phyloP scores from a whole-genome alignment of 2,888 invertebrate genomes.

The Plagiodera versicolora region DNA sequence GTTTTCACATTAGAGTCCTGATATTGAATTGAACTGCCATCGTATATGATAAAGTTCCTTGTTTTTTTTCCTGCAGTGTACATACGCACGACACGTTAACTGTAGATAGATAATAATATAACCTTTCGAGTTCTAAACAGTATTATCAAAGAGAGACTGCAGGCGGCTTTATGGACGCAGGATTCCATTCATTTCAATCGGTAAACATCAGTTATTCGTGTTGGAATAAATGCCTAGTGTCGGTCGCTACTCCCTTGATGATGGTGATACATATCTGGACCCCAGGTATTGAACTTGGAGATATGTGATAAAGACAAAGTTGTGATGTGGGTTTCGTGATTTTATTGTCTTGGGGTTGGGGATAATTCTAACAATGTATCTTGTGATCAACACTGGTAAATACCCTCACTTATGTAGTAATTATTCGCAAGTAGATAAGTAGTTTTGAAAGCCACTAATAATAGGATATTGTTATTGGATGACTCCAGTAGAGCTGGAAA shows the following conservation, averaged over 20 bases:
- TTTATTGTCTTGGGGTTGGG: neutral
- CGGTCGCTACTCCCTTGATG: conserved; percentile 30
- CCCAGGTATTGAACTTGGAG: conserved; percentile 3
- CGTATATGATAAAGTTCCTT: neutral
- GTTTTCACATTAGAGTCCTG: no score
- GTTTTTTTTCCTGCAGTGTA: neutral
- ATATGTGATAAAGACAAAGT: neutral
- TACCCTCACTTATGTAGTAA: no score
- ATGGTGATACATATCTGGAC: conserved; percentile 13
- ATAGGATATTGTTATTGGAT: no score
- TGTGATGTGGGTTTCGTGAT: neutral
- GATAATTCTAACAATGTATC: neutral
- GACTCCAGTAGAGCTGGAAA: no score
- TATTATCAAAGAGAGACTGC: conserved; percentile 12
- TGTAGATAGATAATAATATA: conserved; percentile 5
- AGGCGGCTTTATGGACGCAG: conserved; percentile 9
- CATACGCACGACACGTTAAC: conserved; percentile 2
- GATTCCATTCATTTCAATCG: conserved; percentile 25
- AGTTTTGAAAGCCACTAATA: no score
- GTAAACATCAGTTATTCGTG: conserved; percentile 28
- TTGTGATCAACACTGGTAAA: neutral
- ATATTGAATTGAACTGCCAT: no score
- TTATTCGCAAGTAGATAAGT: no score
- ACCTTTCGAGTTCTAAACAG: conserved; percentile 9
- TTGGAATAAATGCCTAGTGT: conserved; percentile 27